Evolutionary conservation across 2,888 invertebrate genomes (phyloP).

Genomic region (Lymantria monacha): DNA sequence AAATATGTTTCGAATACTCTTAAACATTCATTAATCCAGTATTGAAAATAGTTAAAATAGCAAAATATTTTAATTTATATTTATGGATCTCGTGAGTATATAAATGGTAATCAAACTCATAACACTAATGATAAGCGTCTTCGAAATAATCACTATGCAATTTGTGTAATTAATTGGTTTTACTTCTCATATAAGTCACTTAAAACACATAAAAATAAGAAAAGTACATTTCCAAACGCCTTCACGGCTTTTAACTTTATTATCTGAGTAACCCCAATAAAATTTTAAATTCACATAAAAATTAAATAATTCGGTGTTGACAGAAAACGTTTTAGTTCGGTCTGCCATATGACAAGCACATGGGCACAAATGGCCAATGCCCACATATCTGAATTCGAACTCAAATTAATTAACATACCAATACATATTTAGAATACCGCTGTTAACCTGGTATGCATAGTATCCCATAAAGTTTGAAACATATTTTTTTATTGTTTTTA

Average conservation of each 20-base stretch:
- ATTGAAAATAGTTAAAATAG: too few relatives aligned
- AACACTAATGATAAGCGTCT: too few relatives aligned
- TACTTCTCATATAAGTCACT: too few relatives aligned
- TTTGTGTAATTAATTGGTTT: too few relatives aligned
- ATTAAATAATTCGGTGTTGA: constrained; percentile 27
- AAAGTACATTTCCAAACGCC: neutral
- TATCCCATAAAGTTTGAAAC: neutral
- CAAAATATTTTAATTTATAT: too few relatives aligned
- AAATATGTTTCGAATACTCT: too few relatives aligned
- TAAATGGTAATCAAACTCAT: too few relatives aligned
- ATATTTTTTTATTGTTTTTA: neutral
- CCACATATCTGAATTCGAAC: constrained; percentile 20
- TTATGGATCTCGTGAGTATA: too few relatives aligned
- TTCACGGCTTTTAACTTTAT: constrained; percentile 1
- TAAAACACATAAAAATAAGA: neutral
- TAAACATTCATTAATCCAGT: too few relatives aligned
- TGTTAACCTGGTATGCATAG: neutral
- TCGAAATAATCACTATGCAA: too few relatives aligned
- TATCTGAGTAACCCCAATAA: neutral
- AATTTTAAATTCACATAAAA: constrained; percentile 12
- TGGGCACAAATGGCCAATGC: constrained; percentile 16
- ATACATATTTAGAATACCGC: neutral
- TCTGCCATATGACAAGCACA: constrained; percentile 28
- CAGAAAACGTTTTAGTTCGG: constrained; percentile 43
- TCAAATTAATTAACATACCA: constrained; percentile 32